Percentiles rank a stretch among this genome's conserved stretches.
These are phyloP conservation scores for Menidia beryllina DNA, from an alignment of 2,113 vertebrate genomes.

Conservation along the genomic window DNA sequence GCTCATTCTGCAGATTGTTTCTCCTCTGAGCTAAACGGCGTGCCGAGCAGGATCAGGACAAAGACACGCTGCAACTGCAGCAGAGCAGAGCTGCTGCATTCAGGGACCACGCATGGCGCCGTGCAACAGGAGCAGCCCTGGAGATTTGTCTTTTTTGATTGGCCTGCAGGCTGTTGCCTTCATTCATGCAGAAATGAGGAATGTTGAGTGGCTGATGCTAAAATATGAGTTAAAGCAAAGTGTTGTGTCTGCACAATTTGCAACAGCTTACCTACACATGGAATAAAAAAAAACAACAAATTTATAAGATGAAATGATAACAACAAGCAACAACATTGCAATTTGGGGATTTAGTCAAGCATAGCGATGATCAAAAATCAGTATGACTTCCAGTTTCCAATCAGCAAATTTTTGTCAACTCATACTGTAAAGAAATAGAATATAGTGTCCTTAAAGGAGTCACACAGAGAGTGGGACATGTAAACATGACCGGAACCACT, in stretches of 20 bases:
- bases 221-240: conserved; percentile 2
- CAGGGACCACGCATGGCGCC: background rate
- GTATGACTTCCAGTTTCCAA: background rate
- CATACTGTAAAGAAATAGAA: too few species aligned
- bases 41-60: conserved; percentile 4
- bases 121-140: background rate
- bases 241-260: background rate
- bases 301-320: conserved; percentile 10
- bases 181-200: background rate
- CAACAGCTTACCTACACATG: background rate
- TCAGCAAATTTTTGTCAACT: background rate
- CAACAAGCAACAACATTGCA: background rate
- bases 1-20: conserved; percentile 32
- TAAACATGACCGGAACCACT: too few species aligned
- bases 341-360: background rate
- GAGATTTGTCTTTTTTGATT: background rate
- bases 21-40: conserved; percentile 16
- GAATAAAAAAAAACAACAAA: background rate
- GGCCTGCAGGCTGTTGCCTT: too few species aligned
- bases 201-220: background rate
- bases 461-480: too few species aligned
- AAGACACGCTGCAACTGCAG: background rate
- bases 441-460: background rate
- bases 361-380: background rate
- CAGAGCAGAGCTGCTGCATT: conserved; percentile 10